A percentile compares a stretch with the other conserved stretches of the same genome.
Conservation (phyloP, 2,888 invertebrate genomes). For the Saturnia japonica region DNA sequence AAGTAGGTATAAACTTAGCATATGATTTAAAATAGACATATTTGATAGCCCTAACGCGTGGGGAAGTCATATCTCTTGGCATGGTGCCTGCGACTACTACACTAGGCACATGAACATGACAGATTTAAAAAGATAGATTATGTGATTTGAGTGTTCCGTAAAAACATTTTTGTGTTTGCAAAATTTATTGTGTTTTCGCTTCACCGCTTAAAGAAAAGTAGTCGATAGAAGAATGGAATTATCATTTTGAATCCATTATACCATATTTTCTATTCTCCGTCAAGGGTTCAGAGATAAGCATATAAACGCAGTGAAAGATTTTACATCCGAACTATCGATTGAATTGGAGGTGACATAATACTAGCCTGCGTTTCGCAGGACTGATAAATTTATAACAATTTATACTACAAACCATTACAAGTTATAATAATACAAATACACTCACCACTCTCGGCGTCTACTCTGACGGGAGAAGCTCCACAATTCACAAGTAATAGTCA, state of each 20-base stretch:
- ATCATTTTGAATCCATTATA: not conserved
- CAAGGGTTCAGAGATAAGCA: no score
- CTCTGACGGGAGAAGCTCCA: no score
- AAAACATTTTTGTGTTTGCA: conserved; percentile 9
- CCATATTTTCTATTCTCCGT: no score
- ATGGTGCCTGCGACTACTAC: conserved; percentile 22
- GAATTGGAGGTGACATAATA: no score
- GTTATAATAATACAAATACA: no score
- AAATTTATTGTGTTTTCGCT: conserved; percentile 13
- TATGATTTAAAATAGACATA: not conserved
- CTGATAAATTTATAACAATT: no score
- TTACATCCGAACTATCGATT: no score
- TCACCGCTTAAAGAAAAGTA: not conserved
- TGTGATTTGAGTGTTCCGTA: conserved; percentile 22
- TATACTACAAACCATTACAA: no score
- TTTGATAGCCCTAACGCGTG: conserved; percentile 36
- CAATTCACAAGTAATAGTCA: no score
- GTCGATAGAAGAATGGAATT: not conserved
- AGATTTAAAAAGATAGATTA: conserved; percentile 37
- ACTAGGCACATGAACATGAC: conserved; percentile 25
- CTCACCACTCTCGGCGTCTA: no score
- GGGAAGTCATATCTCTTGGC: conserved; percentile 49
- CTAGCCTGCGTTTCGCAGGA: no score
- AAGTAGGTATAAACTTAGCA: not conserved
- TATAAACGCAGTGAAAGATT: no score